Conservation (phyloP, 2,888 invertebrate genomes). For the Hoplodrina blanda region DNA sequence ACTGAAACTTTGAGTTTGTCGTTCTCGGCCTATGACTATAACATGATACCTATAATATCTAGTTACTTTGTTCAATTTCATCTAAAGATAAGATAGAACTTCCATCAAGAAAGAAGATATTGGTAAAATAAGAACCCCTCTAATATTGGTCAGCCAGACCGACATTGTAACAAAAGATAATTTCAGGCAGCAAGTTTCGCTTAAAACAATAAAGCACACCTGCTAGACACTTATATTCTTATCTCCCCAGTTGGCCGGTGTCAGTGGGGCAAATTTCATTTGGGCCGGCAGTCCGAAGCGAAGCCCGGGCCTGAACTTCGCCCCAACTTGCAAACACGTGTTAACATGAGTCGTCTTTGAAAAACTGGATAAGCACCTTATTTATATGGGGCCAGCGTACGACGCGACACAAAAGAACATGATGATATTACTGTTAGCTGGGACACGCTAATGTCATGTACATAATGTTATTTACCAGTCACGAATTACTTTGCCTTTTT, state of each 20-base stretch:
- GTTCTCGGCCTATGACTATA: not conserved
- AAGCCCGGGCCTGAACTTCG: conserved; percentile 75
- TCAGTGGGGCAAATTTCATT: conserved; percentile 88
- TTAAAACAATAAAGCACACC: conserved; percentile 76
- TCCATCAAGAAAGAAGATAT: conserved; percentile 6
- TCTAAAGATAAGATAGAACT: conserved; percentile 12
- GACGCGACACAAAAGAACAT: conserved; percentile 86
- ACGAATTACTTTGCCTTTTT: conserved; percentile 75
- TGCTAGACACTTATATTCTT: conserved; percentile 71
- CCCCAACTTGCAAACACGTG: conserved; percentile 85
- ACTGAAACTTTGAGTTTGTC: not conserved
- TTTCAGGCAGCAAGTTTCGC: conserved; percentile 53
- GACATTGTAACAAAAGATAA: conserved; percentile 43
- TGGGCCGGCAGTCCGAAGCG: conserved; percentile 76
- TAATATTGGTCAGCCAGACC: conserved; percentile 38
- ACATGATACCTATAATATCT: too few species aligned
- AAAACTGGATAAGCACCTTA: conserved; percentile 89
- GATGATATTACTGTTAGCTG: conserved; percentile 85
- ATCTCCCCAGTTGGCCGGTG: conserved; percentile 74
- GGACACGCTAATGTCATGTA: conserved; percentile 84
- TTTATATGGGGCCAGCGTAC: conserved; percentile 89
- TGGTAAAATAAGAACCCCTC: conserved; percentile 5
- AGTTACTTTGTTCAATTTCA: not conserved
- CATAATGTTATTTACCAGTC: conserved; percentile 85
- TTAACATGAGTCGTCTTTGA: conserved; percentile 88